Evolutionary conservation across 2,113 vertebrate species (phyloP), one percentile per base, ranked within the genome.

Genomic region (Microtus pennsylvanicus): DNA sequence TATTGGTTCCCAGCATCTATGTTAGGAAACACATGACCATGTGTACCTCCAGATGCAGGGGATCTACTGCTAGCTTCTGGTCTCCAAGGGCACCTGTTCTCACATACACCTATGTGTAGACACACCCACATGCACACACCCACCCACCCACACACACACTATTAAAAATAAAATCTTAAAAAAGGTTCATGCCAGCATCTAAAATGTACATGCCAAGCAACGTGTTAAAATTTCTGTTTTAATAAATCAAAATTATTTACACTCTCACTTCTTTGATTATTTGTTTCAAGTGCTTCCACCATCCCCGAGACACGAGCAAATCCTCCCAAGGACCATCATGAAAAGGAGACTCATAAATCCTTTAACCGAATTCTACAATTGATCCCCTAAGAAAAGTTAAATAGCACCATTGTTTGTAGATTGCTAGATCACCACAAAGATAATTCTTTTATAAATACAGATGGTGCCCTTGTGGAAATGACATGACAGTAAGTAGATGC

Each of bases 391-490:
- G 98, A 98, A 98, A 98, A 99, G 98, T 98, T 98, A 99, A 99
- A 99, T 99, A 99, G 98, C 98, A 98, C 98, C 76, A 87, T 96
- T 98, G 98, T 99, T 99, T 99, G 98, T 98, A 98, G 98, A 98
- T 98, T 98, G 98, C 98, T 98, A 97, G 98, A 98, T 98, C 98
- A 98, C 98, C 97, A 98, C 98, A 98, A 98, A 99, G 98, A 98
- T 98, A 99, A 98, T 98, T 98, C 98, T 98, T 99, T 98, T 98
- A 98, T 98, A 99, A 99, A 99, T 99, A 99, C 98, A 99, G 98
- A 98, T 98, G 98, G 98, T 98, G 96, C 98, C 97, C 98, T 98
- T 99, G 98, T 99, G 98, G 98, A 99, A 98, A 99, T 98, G 98
- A 97, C 97, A 98, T 96, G 98, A 98, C 97, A 98, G 98, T 97